These are phyloP conservation scores for Agriopis marginaria DNA, from an alignment of 2,888 invertebrate genomes.

Conservation along the genomic window DNA sequence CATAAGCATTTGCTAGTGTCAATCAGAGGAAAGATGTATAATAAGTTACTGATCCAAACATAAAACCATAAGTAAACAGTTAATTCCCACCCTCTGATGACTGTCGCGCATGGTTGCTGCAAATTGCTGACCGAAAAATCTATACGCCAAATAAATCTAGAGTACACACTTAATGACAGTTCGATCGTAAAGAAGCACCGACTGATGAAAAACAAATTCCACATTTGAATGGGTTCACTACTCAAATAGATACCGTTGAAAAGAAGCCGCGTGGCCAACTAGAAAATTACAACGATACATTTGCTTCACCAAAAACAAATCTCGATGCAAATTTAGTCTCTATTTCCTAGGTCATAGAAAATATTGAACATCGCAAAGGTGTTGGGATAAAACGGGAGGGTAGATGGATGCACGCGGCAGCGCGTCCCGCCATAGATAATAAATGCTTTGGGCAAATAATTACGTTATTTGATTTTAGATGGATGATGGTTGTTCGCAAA, in stretches of 20 bases:
- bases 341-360: conserved; percentile 24
- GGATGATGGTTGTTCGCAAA: conserved; percentile 82
- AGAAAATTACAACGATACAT: conserved; percentile 47
- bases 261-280: conserved; percentile 77
- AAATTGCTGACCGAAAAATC: conserved; percentile 70
- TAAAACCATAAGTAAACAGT: conserved; percentile 63
- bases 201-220: conserved; percentile 84
- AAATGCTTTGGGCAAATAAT: conserved; percentile 85
- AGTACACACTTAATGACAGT: conserved; percentile 77
- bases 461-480: conserved; percentile 83
- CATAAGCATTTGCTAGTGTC: too few relatives aligned
- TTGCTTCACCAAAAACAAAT: conserved; percentile 22
- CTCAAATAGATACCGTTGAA: conserved; percentile 84
- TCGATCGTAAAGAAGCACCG: conserved; percentile 71
- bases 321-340: conserved; percentile 33
- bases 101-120: conserved; percentile 12
- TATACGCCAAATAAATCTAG: conserved; percentile 76
- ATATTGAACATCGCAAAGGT: conserved; percentile 8
- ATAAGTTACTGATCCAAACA: conserved; percentile 53
- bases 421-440: conserved; percentile 78
- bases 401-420: conserved; percentile 66
- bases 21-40: conserved; percentile 16
- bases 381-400: conserved; percentile 31
- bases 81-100: conserved; percentile 59
- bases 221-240: conserved; percentile 75